Conservation (phyloP, 2,888 invertebrate genomes). For the Noctua comes region DNA sequence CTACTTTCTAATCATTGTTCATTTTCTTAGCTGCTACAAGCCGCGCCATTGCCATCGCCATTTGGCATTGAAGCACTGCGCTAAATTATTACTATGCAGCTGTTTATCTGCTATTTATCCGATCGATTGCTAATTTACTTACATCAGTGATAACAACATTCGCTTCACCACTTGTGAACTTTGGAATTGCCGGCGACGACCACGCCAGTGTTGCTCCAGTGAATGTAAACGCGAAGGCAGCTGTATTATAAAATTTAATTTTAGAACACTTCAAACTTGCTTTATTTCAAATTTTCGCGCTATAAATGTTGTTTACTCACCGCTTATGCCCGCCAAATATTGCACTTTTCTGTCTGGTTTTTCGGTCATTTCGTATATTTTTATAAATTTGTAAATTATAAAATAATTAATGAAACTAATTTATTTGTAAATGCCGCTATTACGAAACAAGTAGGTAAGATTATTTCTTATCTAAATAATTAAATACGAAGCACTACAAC, state of each 20-base stretch:
- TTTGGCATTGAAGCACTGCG: conserved; percentile 1
- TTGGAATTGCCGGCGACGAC: conserved; percentile 90
- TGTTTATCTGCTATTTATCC: conserved; percentile 10
- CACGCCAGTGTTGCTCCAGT: conserved; percentile 88
- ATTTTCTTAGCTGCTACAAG: not conserved
- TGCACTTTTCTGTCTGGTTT: conserved; percentile 80
- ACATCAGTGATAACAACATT: conserved; percentile 84
- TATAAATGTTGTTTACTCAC: conserved; percentile 73
- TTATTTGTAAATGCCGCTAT: not conserved
- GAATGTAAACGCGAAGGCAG: conserved; percentile 85
- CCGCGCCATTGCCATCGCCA: no score
- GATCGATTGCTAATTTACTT: conserved; percentile 67
- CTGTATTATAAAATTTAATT: conserved; percentile 68
- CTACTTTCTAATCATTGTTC: conserved; percentile 7
- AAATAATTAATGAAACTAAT: not conserved
- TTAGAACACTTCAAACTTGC: conserved; percentile 30
- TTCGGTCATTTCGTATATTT: conserved; percentile 54
- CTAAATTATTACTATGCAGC: not conserved
- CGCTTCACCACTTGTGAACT: conserved; percentile 85
- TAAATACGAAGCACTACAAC: conserved; percentile 31
- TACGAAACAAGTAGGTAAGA: conserved; percentile 13
- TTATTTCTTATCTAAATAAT: conserved; percentile 44
- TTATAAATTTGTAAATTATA: not conserved
- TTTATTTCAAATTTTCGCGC: conserved; percentile 69
- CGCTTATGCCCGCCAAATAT: conserved; percentile 86